Conservation (phyloP, 2,113 vertebrate genomes). For the Hippopotamus amphibius region DNA sequence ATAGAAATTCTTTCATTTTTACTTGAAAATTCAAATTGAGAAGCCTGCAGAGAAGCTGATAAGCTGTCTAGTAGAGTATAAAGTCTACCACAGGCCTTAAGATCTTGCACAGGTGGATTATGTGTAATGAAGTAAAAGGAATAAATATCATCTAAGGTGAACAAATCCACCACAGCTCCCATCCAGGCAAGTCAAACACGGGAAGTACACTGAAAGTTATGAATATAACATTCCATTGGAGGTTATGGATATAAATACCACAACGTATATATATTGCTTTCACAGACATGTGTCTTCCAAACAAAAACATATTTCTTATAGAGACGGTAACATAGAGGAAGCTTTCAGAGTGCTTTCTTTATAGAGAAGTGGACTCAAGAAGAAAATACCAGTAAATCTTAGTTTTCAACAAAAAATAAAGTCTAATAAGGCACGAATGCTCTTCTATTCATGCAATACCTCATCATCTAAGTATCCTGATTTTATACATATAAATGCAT, state of each 20-base stretch:
- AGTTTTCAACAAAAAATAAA: constrained; percentile 10
- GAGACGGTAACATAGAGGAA: neutral
- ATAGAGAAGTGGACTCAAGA: constrained; percentile 25
- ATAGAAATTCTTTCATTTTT: constrained; percentile 86
- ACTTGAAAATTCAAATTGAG: constrained; percentile 92
- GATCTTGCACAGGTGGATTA: constrained; percentile 89
- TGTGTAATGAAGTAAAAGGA: constrained; percentile 89
- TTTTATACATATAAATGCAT: neutral
- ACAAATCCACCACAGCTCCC: constrained; percentile 84
- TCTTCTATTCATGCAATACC: neutral
- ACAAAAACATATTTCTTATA: constrained; percentile 53
- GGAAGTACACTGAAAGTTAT: constrained; percentile 74
- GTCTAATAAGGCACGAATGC: neutral
- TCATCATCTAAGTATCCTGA: neutral
- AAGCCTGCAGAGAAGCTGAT: constrained; percentile 91
- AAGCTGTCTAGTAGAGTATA: constrained; percentile 89
- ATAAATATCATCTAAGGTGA: constrained; percentile 89
- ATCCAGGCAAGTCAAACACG: constrained; percentile 82
- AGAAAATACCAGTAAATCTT: neutral
- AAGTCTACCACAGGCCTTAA: constrained; percentile 86
- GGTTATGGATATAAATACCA: constrained; percentile 81
- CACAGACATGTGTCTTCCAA: constrained; percentile 40
- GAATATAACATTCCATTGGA: constrained; percentile 72
- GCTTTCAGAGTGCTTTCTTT: neutral
- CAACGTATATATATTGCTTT: constrained; percentile 62